Percentiles rank a stretch among this genome's conserved stretches.
Evolutionary conservation across 1,140 invertebrate species (phyloP).

Genomic region (Drosophila seguyi): DNA sequence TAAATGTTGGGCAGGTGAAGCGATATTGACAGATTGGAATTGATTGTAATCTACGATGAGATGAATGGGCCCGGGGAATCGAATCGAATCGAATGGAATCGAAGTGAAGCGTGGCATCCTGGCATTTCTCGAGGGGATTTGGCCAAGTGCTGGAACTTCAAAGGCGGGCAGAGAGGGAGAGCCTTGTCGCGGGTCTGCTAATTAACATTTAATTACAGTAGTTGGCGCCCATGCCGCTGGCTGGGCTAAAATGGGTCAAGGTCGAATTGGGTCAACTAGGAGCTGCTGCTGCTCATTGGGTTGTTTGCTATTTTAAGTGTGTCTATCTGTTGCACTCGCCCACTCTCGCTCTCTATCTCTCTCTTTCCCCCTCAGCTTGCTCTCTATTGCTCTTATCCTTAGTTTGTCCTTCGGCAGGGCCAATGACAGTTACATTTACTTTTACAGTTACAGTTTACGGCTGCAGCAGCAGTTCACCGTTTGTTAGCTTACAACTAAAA

Average conservation of each 20-base stretch:
- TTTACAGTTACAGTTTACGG: slow-evolving; percentile 46
- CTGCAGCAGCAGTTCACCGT: slow-evolving; percentile 47
- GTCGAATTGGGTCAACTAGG: slow-evolving; percentile 77
- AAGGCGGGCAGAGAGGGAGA: slow-evolving; percentile 6
- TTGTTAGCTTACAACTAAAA: slow-evolving; percentile 74
- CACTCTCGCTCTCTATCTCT: neutral
- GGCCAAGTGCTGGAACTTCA: slow-evolving; percentile 18
- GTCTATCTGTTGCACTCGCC: slow-evolving; percentile 41
- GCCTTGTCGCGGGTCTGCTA: slow-evolving; percentile 22
- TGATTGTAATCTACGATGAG: slow-evolving; percentile 62
- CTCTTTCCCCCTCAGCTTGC: neutral
- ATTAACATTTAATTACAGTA: slow-evolving; percentile 56
- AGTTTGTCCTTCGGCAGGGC: slow-evolving; percentile 54
- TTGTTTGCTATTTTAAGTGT: slow-evolving; percentile 71
- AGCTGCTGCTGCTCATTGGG: slow-evolving; percentile 61
- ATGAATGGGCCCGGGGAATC: slow-evolving; percentile 34
- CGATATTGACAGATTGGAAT: slow-evolving; percentile 60
- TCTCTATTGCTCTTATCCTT: slow-evolving; percentile 12
- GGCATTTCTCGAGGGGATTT: slow-evolving; percentile 21
- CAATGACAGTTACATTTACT: slow-evolving; percentile 71
- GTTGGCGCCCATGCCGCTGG: slow-evolving; percentile 1
- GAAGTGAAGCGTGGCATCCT: slow-evolving; percentile 13
- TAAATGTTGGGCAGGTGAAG: slow-evolving; percentile 48
- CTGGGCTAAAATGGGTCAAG: slow-evolving; percentile 68
- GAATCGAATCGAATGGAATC: slow-evolving; percentile 18